Evolutionary conservation across 2,888 invertebrate species (phyloP).

Genomic region (Ypsolopha scabrella): DNA sequence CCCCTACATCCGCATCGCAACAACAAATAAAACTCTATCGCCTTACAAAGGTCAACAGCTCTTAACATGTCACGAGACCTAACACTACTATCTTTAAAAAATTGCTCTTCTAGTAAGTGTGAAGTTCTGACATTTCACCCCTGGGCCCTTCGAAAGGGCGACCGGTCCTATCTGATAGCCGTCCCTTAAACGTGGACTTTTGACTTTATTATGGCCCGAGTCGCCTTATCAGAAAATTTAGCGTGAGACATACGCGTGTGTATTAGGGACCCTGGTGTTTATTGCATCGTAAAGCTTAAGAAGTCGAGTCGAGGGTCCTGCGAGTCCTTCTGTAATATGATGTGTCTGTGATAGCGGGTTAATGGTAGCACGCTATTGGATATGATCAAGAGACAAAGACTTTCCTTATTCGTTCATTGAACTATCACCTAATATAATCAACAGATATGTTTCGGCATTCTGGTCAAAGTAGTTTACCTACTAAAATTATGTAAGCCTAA

Average conservation of each 20-base stretch:
- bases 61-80: not conserved
- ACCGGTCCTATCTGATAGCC: constrained; percentile 45
- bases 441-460: too few relatives aligned
- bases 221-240: constrained; percentile 21
- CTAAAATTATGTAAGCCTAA: too few relatives aligned
- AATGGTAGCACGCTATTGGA: not conserved
- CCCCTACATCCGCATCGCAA: too few relatives aligned
- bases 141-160: constrained; percentile 21
- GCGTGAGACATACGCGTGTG: constrained; percentile 18
- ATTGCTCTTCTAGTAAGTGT: constrained; percentile 36
- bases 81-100: constrained; percentile 18
- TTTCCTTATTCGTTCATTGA: too few relatives aligned
- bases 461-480: too few relatives aligned
- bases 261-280: constrained; percentile 20
- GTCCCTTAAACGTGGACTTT: constrained; percentile 16
- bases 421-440: too few relatives aligned
- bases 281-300: constrained; percentile 19
- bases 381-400: too few relatives aligned
- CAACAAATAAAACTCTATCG: too few relatives aligned
- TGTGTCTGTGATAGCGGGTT: not conserved
- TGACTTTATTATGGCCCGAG: constrained; percentile 3
- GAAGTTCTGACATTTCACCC: constrained; percentile 49
- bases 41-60: not conserved
- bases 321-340: not conserved
- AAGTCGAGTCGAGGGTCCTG: constrained; percentile 1